phyloP scores from a whole-genome alignment of 2,797 vertebrate species.

The Jordanella pulchra region DNA sequence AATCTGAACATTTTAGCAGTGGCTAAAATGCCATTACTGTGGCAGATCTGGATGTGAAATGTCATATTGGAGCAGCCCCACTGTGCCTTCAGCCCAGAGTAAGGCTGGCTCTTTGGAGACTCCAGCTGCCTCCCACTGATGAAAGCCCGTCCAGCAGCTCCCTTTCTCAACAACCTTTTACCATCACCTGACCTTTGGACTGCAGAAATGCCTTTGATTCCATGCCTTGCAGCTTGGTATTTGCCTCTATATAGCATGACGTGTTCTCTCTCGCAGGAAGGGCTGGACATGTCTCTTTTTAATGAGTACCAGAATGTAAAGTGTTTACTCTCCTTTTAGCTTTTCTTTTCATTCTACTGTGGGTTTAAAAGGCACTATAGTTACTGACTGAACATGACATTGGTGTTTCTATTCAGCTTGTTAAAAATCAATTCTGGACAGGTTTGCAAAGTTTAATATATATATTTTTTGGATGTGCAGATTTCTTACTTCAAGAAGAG shows the following conservation, averaged over 20 bases:
- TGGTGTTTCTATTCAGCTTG: constrained; percentile 46
- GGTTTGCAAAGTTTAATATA: constrained; percentile 26
- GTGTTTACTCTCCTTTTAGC: constrained; percentile 68
- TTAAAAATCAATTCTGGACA: constrained; percentile 41
- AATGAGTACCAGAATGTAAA: constrained; percentile 73
- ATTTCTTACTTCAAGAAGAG: too few relatives aligned
- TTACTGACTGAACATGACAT: constrained; percentile 32
- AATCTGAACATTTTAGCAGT: constrained; percentile 80
- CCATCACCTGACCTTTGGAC: constrained; percentile 84
- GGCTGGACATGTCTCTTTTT: constrained; percentile 66
- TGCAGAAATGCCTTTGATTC: constrained; percentile 80
- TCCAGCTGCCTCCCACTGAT: constrained; percentile 80
- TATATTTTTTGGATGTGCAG: not conserved
- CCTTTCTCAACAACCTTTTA: constrained; percentile 81
- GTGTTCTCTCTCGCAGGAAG: constrained; percentile 48
- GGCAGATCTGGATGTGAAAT: constrained; percentile 84
- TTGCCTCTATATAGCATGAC: constrained; percentile 67
- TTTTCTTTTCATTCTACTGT: constrained; percentile 52
- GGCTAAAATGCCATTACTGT: constrained; percentile 83
- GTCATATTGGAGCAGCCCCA: constrained; percentile 79
- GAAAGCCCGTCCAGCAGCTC: constrained; percentile 77
- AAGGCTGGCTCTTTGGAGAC: constrained; percentile 71
- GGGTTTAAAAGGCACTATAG: constrained; percentile 47
- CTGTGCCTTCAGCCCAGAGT: constrained; percentile 75
- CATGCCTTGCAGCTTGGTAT: constrained; percentile 75